Evolutionary conservation across 2,888 invertebrate species (phyloP).

Genomic region (Lasioglossum calceatum): DNA sequence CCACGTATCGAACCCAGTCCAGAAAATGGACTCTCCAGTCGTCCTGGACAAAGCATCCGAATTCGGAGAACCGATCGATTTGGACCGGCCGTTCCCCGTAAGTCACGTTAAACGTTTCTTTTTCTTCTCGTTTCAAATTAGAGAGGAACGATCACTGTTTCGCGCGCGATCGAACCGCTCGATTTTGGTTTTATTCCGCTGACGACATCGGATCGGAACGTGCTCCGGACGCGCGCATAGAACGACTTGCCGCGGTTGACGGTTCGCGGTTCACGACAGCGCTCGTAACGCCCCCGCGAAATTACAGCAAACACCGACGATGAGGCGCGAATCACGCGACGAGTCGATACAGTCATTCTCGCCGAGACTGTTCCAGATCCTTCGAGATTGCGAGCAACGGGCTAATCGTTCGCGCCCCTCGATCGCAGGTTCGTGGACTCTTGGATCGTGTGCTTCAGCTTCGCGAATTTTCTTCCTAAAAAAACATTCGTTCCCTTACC

Average conservation of each 20-base stretch:
- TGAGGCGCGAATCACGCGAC: neutral
- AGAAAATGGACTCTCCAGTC: slow-evolving; percentile 87
- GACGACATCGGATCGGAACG: neutral
- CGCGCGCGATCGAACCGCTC: neutral
- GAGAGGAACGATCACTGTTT: neutral
- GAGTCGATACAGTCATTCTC: neutral
- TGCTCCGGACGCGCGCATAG: neutral
- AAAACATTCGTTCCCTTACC: neutral
- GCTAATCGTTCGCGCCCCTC: neutral
- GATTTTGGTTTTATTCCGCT: neutral
- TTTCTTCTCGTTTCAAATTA: neutral
- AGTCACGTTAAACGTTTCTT: slow-evolving; percentile 77
- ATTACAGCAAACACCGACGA: neutral
- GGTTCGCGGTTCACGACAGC: neutral
- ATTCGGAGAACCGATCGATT: slow-evolving; percentile 85
- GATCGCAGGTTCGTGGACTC: neutral
- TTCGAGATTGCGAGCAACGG: neutral
- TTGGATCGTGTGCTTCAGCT: neutral
- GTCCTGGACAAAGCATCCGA: slow-evolving; percentile 87
- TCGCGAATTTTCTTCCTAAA: neutral
- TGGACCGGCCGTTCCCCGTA: slow-evolving; percentile 85
- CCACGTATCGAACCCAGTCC: slow-evolving; percentile 63
- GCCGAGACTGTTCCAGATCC: neutral
- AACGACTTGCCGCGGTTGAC: neutral
- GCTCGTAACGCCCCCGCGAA: neutral